Evolutionary conservation across 2,888 invertebrate genomes (phyloP).

Genomic region (Pammene fasciana): DNA sequence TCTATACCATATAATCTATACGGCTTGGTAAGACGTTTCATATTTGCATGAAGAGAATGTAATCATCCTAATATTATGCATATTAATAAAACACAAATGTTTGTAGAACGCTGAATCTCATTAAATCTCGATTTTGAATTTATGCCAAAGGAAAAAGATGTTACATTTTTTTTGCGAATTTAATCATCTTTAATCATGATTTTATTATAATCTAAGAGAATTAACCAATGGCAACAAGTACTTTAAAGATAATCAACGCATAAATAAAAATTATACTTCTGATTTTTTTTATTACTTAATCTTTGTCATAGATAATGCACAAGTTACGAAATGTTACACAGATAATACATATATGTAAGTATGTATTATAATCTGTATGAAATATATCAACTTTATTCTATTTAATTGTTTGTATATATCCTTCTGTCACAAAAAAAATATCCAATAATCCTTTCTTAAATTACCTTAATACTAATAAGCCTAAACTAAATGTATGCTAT

Average conservation of each 20-base stretch:
- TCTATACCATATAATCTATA: constrained; percentile 10
- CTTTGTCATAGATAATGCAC: no score
- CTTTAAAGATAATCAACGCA: no score
- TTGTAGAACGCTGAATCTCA: no score
- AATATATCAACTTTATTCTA: not conserved
- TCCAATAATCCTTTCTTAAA: constrained; percentile 8
- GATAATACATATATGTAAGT: not conserved
- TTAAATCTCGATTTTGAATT: no score
- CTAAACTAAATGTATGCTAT: constrained; percentile 34
- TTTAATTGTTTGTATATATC: not conserved
- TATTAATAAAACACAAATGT: not conserved
- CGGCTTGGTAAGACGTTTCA: not conserved
- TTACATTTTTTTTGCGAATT: no score
- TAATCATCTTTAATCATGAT: no score
- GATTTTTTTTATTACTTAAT: no score
- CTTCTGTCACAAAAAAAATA: not conserved
- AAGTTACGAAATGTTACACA: not conserved
- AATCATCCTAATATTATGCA: not conserved
- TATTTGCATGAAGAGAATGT: not conserved
- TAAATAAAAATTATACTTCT: no score
- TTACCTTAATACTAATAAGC: constrained; percentile 24
- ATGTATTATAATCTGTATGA: not conserved
- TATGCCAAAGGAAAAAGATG: no score
- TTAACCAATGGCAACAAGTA: no score
- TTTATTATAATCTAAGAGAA: no score